Evolutionary conservation across 2,113 vertebrate genomes (phyloP), one percentile per base, ranked within the genome.

Genomic region (Xyrauchen texanus): DNA sequence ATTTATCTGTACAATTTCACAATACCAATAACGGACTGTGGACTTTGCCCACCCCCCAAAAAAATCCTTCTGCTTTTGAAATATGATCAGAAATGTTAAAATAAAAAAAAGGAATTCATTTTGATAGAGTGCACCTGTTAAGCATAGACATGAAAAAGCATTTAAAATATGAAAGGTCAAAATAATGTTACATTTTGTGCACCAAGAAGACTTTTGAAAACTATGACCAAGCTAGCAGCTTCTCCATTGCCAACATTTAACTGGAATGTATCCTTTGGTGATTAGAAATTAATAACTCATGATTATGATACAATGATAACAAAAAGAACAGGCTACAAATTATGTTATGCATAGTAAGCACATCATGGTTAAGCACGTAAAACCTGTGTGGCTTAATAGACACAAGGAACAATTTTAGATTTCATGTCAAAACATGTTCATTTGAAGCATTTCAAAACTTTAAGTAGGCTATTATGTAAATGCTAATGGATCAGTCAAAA

Each of bases 1-100:
- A 93, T 93, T 34, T 34, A 93, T 91, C 93, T 94, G 92, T 94
- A 94, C 93, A 94, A 90, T 91, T 93, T 83, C 91, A 93, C 89
- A 93, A 91, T 90, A 92, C 87, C 89, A 90, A 34, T 34, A 34
- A 87, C 81, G 79, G 87, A 87, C 86, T 77, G 70, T 65, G 62
- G 71, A 80, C 81, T 58, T 80, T 44, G 65, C 77, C 62, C 13
- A 81, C 63, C 63, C 66, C 72, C 9, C 6, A 68, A 79, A 85
- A 88, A 87, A 75, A 46, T 13, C 1, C 1, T 34, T 34, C 21
- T 34, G 21, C 21, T 34, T 34, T 73, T 58, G 51, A 70, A 85
- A 83, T 71, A 75, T 87, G 79, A 90, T 90, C 85, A 84, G 83
- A 58, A 51, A 85, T 34, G 21, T 34, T 1, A 1, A n/a, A n/a